A percentile compares a stretch with the other conserved stretches of the same genome.
These are phyloP conservation scores for Phengaris alcon DNA, from an alignment of 2,888 invertebrate species.

Conservation along the genomic window DNA sequence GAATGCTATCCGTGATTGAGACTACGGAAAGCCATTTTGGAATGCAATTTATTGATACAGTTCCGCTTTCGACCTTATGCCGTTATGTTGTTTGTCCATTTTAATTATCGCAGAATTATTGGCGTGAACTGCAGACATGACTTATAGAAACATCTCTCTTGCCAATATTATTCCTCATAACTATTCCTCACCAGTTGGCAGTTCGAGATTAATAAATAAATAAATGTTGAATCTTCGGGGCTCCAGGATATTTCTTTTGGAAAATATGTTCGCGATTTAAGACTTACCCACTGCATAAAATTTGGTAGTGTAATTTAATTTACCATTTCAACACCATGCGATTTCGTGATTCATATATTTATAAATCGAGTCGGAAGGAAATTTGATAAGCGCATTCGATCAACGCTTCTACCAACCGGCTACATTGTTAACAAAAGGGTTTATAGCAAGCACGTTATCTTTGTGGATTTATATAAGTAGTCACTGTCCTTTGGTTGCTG, in stretches of 20 bases:
- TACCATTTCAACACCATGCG: constrained; percentile 19
- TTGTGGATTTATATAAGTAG: not conserved
- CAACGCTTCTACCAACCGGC: constrained; percentile 6
- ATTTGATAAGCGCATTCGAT: constrained; percentile 29
- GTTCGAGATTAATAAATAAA: not conserved
- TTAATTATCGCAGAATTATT: constrained; percentile 10
- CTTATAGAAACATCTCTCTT: not conserved
- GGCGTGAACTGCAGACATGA: not conserved
- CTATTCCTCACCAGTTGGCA: not conserved
- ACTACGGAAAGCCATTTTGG: constrained; percentile 10
- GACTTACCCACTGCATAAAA: constrained; percentile 13
- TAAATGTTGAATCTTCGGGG: not conserved
- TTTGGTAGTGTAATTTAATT: constrained; percentile 24
- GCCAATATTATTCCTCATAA: not conserved
- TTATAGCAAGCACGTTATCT: constrained; percentile 18
- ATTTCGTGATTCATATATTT: constrained; percentile 25
- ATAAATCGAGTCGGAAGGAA: constrained; percentile 24
- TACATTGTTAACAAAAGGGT: constrained; percentile 21
- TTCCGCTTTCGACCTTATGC: not conserved
- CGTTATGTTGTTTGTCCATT: not conserved
- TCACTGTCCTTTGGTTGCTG: not conserved
- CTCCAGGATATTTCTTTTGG: not conserved
- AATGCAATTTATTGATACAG: constrained; percentile 10
- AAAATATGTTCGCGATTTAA: constrained; percentile 14
- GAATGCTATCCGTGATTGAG: constrained; percentile 5